phyloP scores from a whole-genome alignment of 2,888 invertebrate genomes.

The Salpingus planirostris region DNA sequence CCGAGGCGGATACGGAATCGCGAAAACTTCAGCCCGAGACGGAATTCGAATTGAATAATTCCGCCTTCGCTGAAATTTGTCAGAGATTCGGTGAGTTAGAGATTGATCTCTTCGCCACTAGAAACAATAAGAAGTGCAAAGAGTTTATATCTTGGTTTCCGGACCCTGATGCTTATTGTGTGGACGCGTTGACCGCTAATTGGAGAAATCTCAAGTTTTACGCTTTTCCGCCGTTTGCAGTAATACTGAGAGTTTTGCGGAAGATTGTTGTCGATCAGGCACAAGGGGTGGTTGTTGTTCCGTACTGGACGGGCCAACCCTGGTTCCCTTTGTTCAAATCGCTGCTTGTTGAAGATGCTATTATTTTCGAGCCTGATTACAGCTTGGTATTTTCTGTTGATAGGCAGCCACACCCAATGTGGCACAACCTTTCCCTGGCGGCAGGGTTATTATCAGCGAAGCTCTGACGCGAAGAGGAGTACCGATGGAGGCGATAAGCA shows the following conservation, averaged over 20 bases:
- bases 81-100: slow-evolving; percentile 14
- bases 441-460: slow-evolving; percentile 21
- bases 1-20: background rate
- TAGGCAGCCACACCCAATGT: slow-evolving; percentile 20
- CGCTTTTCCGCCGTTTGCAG: slow-evolving; percentile 9
- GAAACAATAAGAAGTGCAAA: slow-evolving; percentile 21
- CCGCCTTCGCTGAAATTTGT: background rate
- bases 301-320: slow-evolving; percentile 23
- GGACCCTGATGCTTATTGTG: slow-evolving; percentile 17
- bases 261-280: slow-evolving; percentile 27
- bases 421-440: slow-evolving; percentile 21
- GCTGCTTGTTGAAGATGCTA: slow-evolving; percentile 4
- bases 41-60: background rate
- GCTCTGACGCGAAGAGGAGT: slow-evolving; percentile 14
- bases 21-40: background rate
- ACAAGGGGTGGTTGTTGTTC: slow-evolving; percentile 25
- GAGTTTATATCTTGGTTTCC: slow-evolving; percentile 22
- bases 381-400: slow-evolving; percentile 22
- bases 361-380: slow-evolving; percentile 18
- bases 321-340: slow-evolving; percentile 25
- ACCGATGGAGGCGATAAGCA: slow-evolving; percentile 10
- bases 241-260: slow-evolving; percentile 14
- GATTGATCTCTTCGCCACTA: slow-evolving; percentile 24
- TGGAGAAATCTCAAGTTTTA: slow-evolving; percentile 22
- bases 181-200: slow-evolving; percentile 24